These are phyloP conservation scores for Perognathus longimembris DNA, from an alignment of 2,113 vertebrate genomes.

Conservation along the genomic window DNA sequence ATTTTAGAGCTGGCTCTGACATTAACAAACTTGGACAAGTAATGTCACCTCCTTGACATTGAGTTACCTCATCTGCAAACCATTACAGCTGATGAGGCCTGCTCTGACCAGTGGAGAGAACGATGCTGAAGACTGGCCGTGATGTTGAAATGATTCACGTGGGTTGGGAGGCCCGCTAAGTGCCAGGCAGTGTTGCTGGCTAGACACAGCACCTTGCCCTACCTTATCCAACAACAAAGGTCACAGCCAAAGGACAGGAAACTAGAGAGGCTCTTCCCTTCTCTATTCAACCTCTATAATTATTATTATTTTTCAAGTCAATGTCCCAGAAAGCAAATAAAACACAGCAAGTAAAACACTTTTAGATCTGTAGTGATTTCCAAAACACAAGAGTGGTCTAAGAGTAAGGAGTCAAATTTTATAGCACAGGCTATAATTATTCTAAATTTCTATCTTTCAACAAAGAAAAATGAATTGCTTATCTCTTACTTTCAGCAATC, in stretches of 20 bases:
- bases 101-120: not conserved
- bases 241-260: not conserved
- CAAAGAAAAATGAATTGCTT: slow-evolving; percentile 43
- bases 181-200: not conserved
- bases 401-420: not conserved
- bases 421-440: slow-evolving; percentile 14
- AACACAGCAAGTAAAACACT: not conserved
- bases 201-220: not conserved
- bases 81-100: not conserved
- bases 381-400: not conserved
- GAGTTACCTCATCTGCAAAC: not conserved
- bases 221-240: not conserved
- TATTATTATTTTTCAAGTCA: not conserved
- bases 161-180: not conserved
- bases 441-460: slow-evolving; percentile 46
- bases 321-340: not conserved
- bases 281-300: not conserved
- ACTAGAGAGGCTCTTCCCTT: not conserved
- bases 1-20: slow-evolving; percentile 7
- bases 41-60: not conserved
- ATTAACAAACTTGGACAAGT: not conserved
- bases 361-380: not conserved
- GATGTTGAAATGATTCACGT: rapidly evolving
- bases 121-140: not conserved
- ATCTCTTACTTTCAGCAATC: slow-evolving; percentile 47